These are phyloP conservation scores for Drosophila bocki DNA, from an alignment of 1,140 invertebrate genomes.

Conservation along the genomic window DNA sequence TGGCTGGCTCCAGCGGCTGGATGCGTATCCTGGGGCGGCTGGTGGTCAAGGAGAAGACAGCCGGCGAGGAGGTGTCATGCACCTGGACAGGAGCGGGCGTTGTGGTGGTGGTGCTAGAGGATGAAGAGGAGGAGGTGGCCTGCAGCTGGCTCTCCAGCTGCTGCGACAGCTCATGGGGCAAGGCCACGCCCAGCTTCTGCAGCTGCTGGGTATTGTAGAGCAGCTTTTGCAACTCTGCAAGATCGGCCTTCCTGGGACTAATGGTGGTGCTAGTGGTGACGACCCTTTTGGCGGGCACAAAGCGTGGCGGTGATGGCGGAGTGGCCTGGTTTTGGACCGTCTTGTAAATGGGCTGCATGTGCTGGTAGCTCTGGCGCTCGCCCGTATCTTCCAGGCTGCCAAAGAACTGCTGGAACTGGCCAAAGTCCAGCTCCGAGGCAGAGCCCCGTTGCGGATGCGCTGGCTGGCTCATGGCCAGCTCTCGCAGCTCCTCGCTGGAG, in stretches of 20 bases:
- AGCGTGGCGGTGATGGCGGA: conserved; percentile 1
- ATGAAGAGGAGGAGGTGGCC: conserved; percentile 26
- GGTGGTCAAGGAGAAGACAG: conserved; percentile 79
- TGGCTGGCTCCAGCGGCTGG: conserved; percentile 11
- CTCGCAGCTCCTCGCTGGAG: conserved; percentile 75
- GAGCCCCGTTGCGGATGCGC: conserved; percentile 50
- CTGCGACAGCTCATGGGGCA: conserved; percentile 75
- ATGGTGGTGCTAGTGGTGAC: neutral
- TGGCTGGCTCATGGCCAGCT: conserved; percentile 64
- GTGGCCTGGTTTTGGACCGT: conserved; percentile 24
- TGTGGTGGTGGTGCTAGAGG: conserved; percentile 15
- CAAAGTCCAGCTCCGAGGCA: conserved; percentile 39
- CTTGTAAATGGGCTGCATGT: conserved; percentile 79
- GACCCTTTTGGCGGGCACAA: conserved; percentile 10
- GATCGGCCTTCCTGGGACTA: conserved; percentile 37
- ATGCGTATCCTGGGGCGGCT: conserved; percentile 48
- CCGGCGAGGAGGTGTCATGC: conserved; percentile 70
- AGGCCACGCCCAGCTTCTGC: conserved; percentile 85
- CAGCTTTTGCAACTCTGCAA: conserved; percentile 76
- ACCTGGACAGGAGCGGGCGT: conserved; percentile 30
- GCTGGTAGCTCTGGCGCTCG: conserved; percentile 69
- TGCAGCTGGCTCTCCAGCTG: conserved; percentile 74
- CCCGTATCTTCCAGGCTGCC: conserved; percentile 62
- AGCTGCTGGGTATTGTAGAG: conserved; percentile 80
- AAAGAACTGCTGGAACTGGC: conserved; percentile 73